phyloP scores from a whole-genome alignment of 1,140 invertebrate species.

The Steinernema khuongi region DNA sequence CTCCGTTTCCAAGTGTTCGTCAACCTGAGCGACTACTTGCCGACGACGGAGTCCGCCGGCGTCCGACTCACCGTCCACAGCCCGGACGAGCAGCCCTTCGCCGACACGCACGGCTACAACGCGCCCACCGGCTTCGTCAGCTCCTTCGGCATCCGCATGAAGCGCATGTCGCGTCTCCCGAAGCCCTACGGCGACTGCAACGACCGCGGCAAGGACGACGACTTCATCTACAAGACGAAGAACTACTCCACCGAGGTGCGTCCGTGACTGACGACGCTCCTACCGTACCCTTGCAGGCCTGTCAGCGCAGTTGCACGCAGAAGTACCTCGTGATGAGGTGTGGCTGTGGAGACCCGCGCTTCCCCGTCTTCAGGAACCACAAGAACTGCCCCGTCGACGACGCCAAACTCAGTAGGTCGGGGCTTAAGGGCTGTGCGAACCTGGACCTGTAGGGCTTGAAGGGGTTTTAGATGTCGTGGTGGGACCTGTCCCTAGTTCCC shows the following conservation, averaged over 20 bases:
- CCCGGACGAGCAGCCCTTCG: conserved; percentile 50
- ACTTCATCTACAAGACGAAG: conserved; percentile 54
- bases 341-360: conserved; percentile 55
- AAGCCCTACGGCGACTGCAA: conserved; percentile 55
- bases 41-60: conserved; percentile 57
- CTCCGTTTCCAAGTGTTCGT: conserved; percentile 58
- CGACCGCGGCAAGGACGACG: conserved; percentile 48
- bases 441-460: too few species aligned
- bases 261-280: background rate
- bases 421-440: too few species aligned
- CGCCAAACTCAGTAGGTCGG: conserved; percentile 41
- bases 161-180: conserved; percentile 51
- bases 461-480: too few species aligned
- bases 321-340: conserved; percentile 47
- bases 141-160: conserved; percentile 55
- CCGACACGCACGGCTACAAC: conserved; percentile 54
- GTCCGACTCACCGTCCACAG: conserved; percentile 54
- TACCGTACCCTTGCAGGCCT: conserved; percentile 37
- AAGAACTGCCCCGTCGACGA: conserved; percentile 57
- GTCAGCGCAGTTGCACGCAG: conserved; percentile 56
- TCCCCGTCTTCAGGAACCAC: conserved; percentile 46
- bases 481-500: too few species aligned
- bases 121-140: conserved; percentile 57
- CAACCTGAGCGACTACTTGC: conserved; percentile 56
- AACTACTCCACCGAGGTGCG: conserved; percentile 54